A percentile compares a stretch with the other conserved stretches of the same genome.
Evolutionary conservation across 2,113 vertebrate species (phyloP).

Genomic region (Oryzias javanicus): DNA sequence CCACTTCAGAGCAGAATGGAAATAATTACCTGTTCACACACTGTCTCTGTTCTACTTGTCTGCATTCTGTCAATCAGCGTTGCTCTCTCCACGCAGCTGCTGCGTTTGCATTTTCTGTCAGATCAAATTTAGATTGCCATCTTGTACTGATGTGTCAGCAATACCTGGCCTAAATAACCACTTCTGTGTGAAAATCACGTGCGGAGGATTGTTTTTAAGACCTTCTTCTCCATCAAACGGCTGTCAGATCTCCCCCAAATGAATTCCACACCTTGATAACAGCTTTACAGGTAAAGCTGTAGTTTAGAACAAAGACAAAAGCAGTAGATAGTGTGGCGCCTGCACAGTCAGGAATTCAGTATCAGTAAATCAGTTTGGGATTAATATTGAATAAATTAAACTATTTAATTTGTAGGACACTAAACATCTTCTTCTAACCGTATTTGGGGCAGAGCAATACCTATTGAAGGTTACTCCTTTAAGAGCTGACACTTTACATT

Average conservation of each 20-base stretch:
- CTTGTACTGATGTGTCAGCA: not conserved
- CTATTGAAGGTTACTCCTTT: no score
- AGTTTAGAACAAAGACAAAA: not conserved
- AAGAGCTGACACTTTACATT: no score
- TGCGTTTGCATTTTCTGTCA: conserved; percentile 1
- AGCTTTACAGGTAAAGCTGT: not conserved
- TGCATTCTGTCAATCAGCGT: not conserved
- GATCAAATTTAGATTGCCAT: not conserved
- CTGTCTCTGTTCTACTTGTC: not conserved
- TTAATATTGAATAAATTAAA: not conserved
- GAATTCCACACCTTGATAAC: conserved; percentile 3
- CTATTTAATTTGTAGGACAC: not conserved
- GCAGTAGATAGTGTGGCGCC: conserved; percentile 2
- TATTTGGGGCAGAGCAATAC: no score
- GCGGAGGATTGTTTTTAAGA: not conserved
- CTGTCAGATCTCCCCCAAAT: not conserved
- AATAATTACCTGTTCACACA: not conserved
- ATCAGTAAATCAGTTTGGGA: conserved; percentile 1
- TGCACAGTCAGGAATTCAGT: not conserved
- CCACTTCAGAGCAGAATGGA: conserved; percentile 3
- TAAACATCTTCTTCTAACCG: not conserved
- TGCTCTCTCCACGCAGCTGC: not conserved
- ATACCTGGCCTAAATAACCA: not conserved
- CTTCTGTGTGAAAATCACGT: not conserved
- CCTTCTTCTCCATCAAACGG: not conserved